Evolutionary conservation across 2,797 vertebrate species (phyloP), one percentile per base, ranked within the genome.

Genomic region (Fistularia commersonii): DNA sequence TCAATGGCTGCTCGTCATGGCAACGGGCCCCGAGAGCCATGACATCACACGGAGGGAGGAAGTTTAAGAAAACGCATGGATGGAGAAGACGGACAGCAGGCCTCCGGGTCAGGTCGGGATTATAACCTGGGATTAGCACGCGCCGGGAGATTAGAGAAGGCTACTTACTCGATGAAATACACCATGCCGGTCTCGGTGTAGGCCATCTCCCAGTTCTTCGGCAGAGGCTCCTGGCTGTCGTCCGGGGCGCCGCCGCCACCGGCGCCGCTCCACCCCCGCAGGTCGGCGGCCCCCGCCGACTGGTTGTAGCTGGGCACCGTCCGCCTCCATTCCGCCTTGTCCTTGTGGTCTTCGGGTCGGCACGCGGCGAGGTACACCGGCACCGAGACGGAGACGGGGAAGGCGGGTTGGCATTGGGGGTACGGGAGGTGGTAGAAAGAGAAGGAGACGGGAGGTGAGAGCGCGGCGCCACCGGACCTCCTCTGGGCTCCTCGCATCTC

Each of bases 111-210:
- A n/a, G n/a, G n/a, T n/a, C n/a, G n/a, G n/a, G n/a, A n/a, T n/a
- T n/a, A n/a, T n/a, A n/a, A 53, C 48, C 57, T 70, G 13, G 48
- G 33, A 58, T n/a, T n/a, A n/a, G n/a, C n/a, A n/a, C n/a, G n/a
- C n/a, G n/a, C n/a, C n/a, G n/a, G n/a, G n/a, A n/a, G n/a, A n/a
- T n/a, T n/a, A n/a, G n/a, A n/a, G n/a, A n/a, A n/a, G n/a, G 37
- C 45, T 75, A 93, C 97, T 98, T 84, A 99, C 97, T 99, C 97
- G n/a, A 99, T 99, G 82, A 98, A 99, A 85, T 99, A 99, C 79
- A 98, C 92, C 97, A 98, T 97, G 74, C 97, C 97, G 0, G 94
- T 91, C 74, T 98, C 97, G 0, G 96, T 99, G 88, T 98, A 99
- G 81, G 97, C 97, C 95, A 96, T 98, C 81, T 99, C 97, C 95